These are phyloP conservation scores for Drosophila pachea DNA, from an alignment of 1,140 invertebrate genomes.

Conservation along the genomic window DNA sequence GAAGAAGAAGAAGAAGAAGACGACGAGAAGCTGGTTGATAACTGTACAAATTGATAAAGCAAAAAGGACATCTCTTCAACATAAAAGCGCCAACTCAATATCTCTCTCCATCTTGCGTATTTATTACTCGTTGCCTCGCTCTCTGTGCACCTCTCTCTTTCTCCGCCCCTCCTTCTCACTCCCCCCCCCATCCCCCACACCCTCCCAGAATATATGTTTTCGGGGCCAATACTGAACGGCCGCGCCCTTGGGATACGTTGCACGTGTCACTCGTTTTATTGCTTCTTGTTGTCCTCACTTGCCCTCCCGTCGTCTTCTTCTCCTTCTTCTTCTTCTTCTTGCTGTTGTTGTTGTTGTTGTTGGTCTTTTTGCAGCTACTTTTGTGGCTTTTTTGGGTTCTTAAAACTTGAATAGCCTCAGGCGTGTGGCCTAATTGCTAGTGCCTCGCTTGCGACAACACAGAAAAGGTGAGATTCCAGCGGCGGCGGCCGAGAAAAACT, in stretches of 20 bases:
- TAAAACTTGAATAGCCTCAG: slow-evolving; percentile 59
- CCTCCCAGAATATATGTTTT: slow-evolving; percentile 49
- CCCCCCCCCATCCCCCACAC: neutral
- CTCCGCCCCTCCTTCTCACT: neutral
- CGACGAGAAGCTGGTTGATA: too few relatives aligned
- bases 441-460: slow-evolving; percentile 41
- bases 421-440: slow-evolving; percentile 63
- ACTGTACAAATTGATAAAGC: too few relatives aligned
- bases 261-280: slow-evolving; percentile 51
- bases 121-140: neutral
- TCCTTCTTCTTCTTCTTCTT: slow-evolving; percentile 17
- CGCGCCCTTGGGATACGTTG: slow-evolving; percentile 23
- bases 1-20: too few relatives aligned
- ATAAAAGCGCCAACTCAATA: too few relatives aligned
- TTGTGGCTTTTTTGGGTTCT: slow-evolving; percentile 42
- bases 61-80: too few relatives aligned
- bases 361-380: neutral
- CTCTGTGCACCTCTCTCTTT: neutral
- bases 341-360: slow-evolving; percentile 13
- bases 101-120: neutral
- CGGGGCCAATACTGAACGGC: slow-evolving; percentile 39
- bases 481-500: slow-evolving; percentile 1
- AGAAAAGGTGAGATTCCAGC: slow-evolving; percentile 18
- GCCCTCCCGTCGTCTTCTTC: neutral
- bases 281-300: slow-evolving; percentile 2